Percentiles rank a stretch among this genome's conserved stretches.
phyloP scores from a whole-genome alignment of 2,797 vertebrate species.

The Acomys russatus region DNA sequence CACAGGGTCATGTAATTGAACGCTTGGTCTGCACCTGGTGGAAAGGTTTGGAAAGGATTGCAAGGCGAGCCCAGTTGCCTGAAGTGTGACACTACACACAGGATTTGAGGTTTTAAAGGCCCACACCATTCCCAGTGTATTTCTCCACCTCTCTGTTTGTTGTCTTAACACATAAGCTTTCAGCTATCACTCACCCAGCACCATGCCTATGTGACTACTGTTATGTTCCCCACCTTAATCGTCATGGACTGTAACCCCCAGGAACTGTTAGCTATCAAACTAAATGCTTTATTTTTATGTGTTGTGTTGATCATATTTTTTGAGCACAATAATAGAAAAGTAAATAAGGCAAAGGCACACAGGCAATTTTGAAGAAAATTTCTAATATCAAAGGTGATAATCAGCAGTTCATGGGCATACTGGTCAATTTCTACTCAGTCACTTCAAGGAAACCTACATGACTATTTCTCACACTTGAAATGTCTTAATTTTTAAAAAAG shows the following conservation, averaged over 20 bases:
- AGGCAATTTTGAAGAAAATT: background rate
- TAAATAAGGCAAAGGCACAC: background rate
- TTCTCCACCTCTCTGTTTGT: background rate
- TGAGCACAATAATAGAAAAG: background rate
- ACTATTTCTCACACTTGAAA: background rate
- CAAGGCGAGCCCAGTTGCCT: background rate
- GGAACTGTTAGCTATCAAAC: background rate
- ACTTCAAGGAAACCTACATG: background rate
- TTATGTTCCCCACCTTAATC: background rate
- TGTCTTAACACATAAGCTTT: background rate
- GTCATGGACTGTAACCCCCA: background rate
- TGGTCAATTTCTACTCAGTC: background rate
- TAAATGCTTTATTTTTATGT: background rate
- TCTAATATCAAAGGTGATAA: background rate
- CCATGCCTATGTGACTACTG: background rate
- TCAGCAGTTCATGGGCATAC: fast-evolving
- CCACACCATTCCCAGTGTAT: background rate
- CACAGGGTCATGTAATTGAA: background rate
- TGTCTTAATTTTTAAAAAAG: background rate
- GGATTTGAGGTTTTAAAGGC: background rate
- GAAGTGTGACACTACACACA: background rate
- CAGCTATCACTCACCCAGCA: background rate
- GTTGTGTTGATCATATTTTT: background rate
- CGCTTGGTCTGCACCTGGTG: background rate
- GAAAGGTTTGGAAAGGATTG: background rate